Base-by-base conservation (phyloP, 2,888 invertebrate genomes). In the Balanococcus diminutus region DNA sequence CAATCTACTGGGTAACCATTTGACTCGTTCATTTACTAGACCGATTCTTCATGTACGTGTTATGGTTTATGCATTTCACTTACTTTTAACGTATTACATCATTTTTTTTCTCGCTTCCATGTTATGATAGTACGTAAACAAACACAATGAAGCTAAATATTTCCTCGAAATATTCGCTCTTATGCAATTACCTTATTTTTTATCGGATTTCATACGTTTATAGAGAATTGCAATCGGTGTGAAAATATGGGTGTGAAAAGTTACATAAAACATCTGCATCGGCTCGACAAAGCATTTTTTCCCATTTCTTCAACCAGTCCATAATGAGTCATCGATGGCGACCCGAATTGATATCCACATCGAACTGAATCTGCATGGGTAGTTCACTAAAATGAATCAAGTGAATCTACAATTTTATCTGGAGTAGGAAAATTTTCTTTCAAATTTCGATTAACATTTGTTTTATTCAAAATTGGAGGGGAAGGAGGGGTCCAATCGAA, bases 121-220 rank as follows among this genome's bases (percentile, higher is more conserved):
- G 46, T 39, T 82, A 46, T 82, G 82, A 82, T 79, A 4, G 36
- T 36, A 79, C 36, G 36, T 36, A 36, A 79, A 79, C 75, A 79
- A 79, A 36, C 28, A 79, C 82, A 51, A 82, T 56, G 82, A 51
- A 39, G 82, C 28, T 82, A 28, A 82, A 82, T 82, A 82, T 82
- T 79, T 79, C 75, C 75, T 79, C 28, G 36, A 79, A 79, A 79
- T 79, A 79, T 79, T 79, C n/a, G n/a, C 75, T 79, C 75, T 79
- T 79, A 79, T 79, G 75, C 75, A 79, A 79, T 79, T 79, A 72
- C 72, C 72, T 72, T 72, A 1, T 36, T 72, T 79, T 36, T 36
- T 79, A 79, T 79, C 36, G 19, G 19, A 79, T 79, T 79, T 79
- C 36, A 19, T 79, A 19, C 67, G 28, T 67, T 67, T 67, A 56